Evolutionary conservation across 2,113 vertebrate species (phyloP), one percentile per base, ranked within the genome.

Genomic region (Pelusios castaneus): DNA sequence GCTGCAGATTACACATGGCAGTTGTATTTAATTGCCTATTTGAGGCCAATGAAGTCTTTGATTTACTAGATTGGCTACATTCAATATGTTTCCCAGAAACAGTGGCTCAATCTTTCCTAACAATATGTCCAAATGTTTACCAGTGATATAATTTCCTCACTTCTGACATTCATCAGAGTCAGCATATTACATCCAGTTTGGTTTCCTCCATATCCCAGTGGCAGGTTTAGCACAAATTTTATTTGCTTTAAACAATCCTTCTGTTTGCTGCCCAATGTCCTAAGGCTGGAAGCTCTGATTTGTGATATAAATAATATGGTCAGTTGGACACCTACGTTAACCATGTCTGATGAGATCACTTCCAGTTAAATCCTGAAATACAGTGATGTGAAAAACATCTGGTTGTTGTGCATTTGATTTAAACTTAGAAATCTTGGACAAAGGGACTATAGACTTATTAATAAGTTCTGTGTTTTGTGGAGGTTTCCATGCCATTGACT

Each of bases 371-470:
- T 83, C 94, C 84, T 96, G 95, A 94, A 96, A 89, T 85, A 96
- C 87, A 96, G 97, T 98, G 97, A 98, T 98, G 98, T 89, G 97
- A 97, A 97, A 98, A 98, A 97, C 98, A 98, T 98, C 98, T 98
- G 98, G 97, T 90, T 92, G 94, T 96, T 94, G 95, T 94, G 90
- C 55, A 2, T 97, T 97, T 98, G 97, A 97, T 97, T 98, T 98
- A 97, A 97, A 96, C 96, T 95, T 98, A 97, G 98, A 97, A 96
- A 96, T 91, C 94, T 82, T 77, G 93, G 93, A 85, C 95, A 97
- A 97, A 96, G 93, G 86, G 82, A 91, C 95, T 81, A 95, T 95
- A 91, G 90, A 94, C 97, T 97, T 97, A 96, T 96, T 97, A 96
- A 96, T 94, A 96, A 93, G 89, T 95, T 97, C 89, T 90, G 75